Base-by-base conservation (phyloP, 2,113 vertebrate species). In the Leuciscus idus region DNA sequence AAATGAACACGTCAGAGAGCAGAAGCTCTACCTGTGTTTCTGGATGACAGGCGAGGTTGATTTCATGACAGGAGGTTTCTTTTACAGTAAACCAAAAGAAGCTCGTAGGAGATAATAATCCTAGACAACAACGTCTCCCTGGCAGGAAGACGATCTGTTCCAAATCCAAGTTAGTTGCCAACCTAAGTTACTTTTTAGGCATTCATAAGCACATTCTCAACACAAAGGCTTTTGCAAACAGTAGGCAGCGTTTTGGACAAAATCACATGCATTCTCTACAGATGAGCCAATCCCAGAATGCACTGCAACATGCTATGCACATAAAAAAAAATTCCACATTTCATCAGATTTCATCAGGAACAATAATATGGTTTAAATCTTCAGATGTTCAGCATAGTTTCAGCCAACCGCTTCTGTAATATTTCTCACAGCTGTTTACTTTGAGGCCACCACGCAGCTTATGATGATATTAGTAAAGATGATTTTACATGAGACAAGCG, bases 391-490 rank as follows among this genome's bases (percentile, higher is more conserved):
- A 10, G 52, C n/a, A 19, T 17, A 52, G 11, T 17, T 76, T 76
- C 8, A 77, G 46, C n/a, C 52, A n/a, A 79, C 52, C 8, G 3
- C 57, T 26, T 28, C 26, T 26, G 62, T 73, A 79, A 86, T 80
- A 85, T 72, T 86, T 81, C 73, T n/a, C 72, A 85, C 55, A 85
- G 73, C 85, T 84, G 84, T 83, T 78, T 52, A 81, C 68, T 48
- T n/a, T 19, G 21, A 64, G 70, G 86, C 81, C 77, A 85, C 83
- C 82, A 79, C 78, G 23, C 86, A 84, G 62, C 19, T 77, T 50
- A 75, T 74, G 66, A 36, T 74, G 52, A 89, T 84, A 83, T 87
- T 87, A 87, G 85, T 85, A 64, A 74, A 50, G 74, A 85, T 52
- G 81, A 43, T 12, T 43, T 83, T 85, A 83, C 84, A 70, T 43